Percentiles rank a stretch among this genome's conserved stretches.
phyloP scores from a whole-genome alignment of 2,113 vertebrate genomes.

The Anolis sagrei region DNA sequence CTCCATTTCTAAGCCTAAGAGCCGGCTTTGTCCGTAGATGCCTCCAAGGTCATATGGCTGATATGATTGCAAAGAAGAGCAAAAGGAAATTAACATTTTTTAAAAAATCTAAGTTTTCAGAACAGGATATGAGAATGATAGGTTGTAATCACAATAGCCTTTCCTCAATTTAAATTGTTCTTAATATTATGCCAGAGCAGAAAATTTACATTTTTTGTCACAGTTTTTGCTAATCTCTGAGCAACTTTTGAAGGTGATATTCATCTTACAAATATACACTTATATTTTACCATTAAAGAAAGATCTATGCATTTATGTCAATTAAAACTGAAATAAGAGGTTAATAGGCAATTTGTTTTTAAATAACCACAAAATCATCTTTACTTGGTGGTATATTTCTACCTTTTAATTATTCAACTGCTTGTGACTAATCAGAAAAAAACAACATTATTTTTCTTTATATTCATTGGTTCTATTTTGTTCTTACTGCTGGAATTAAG shows the following conservation, averaged over 20 bases:
- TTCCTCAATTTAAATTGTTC: background rate
- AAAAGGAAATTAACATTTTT: background rate
- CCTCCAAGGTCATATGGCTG: too few relatives aligned
- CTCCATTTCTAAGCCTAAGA: too few relatives aligned
- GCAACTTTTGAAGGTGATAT: background rate
- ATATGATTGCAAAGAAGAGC: too few relatives aligned
- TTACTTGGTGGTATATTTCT: background rate
- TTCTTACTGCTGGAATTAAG: background rate
- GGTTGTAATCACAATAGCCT: background rate
- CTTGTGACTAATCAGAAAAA: background rate
- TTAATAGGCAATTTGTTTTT: background rate
- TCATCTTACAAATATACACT: background rate
- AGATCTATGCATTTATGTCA: background rate
- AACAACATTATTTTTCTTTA: background rate
- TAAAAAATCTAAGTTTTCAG: background rate
- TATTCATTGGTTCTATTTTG: background rate
- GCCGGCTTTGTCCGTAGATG: too few relatives aligned
- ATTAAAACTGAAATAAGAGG: background rate
- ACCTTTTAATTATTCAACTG: background rate
- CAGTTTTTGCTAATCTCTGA: background rate
- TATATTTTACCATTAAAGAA: rapidly evolving
- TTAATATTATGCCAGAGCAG: background rate
- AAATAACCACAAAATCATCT: background rate
- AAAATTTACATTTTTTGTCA: background rate
- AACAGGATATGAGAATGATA: background rate